Evolutionary conservation across 2,888 invertebrate species (phyloP).

Genomic region (Creontiades dilutus): DNA sequence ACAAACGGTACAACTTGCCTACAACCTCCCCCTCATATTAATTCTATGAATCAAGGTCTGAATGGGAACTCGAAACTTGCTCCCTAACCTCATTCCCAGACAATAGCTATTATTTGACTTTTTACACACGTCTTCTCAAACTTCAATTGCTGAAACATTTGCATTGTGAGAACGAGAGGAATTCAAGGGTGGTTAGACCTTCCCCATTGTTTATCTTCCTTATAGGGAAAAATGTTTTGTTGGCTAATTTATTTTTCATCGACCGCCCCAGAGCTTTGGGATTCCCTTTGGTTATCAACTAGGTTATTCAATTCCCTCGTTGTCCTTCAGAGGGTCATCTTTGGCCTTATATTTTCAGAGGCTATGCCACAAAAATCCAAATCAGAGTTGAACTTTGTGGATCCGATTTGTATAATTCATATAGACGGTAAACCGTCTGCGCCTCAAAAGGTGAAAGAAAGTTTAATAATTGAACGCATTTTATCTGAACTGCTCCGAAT

Average conservation of each 20-base stretch:
- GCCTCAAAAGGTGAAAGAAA: too few species aligned
- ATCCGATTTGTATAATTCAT: too few species aligned
- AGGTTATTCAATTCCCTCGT: conserved; percentile 49
- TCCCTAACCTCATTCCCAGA: conserved; percentile 72
- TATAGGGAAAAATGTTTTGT: conserved; percentile 61
- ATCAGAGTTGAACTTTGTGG: too few species aligned
- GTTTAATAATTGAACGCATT: too few species aligned
- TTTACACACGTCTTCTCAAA: conserved; percentile 72
- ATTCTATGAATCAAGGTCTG: conserved; percentile 74
- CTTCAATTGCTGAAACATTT: conserved; percentile 70
- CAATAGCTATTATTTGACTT: conserved; percentile 73
- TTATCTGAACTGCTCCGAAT: too few species aligned
- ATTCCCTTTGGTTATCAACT: conserved; percentile 34
- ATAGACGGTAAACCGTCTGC: too few species aligned
- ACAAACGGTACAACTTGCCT: conserved; percentile 70
- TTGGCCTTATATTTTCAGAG: not conserved
- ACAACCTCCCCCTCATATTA: conserved; percentile 73
- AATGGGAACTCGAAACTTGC: conserved; percentile 71
- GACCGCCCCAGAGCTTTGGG: conserved; percentile 19
- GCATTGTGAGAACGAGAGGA: conserved; percentile 67
- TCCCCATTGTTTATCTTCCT: conserved; percentile 69
- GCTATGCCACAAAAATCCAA: not conserved
- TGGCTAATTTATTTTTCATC: conserved; percentile 67
- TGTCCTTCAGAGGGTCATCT: not conserved
- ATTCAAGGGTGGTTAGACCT: conserved; percentile 61